Conservation (phyloP, 2,888 invertebrate species). For the Conchocele bisecta region DNA sequence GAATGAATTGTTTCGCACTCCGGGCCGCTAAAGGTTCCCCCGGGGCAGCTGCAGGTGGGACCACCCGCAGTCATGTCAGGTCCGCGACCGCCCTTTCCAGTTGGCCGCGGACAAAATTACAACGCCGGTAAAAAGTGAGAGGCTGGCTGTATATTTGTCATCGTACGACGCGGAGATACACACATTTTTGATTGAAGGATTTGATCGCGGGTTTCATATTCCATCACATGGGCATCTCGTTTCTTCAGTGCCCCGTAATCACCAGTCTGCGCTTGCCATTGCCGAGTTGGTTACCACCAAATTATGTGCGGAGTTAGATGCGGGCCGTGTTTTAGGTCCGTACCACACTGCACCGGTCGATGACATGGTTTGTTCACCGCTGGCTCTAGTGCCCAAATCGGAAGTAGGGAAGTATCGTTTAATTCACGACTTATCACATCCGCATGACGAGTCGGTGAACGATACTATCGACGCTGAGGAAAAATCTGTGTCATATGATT, state of each 20-base stretch:
- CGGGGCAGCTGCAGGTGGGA: too few relatives aligned
- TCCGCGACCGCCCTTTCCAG: background rate
- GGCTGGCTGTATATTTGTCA: background rate
- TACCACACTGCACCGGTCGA: background rate
- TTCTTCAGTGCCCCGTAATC: background rate
- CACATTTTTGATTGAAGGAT: background rate
- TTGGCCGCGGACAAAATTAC: background rate
- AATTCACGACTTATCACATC: too few relatives aligned
- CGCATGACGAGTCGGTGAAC: too few relatives aligned
- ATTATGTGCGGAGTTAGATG: background rate
- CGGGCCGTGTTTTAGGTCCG: background rate
- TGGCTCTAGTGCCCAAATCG: background rate
- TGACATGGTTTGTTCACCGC: background rate
- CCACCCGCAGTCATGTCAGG: background rate
- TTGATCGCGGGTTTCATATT: background rate
- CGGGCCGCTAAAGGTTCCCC: too few relatives aligned
- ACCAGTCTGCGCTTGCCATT: background rate
- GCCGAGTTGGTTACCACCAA: background rate
- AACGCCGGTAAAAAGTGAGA: background rate
- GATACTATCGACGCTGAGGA: too few relatives aligned
- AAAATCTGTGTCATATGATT: background rate
- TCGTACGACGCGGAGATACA: background rate
- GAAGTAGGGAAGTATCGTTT: too few relatives aligned
- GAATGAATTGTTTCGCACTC: background rate
- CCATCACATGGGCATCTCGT: background rate